These are phyloP conservation scores for Siphlonurus alternatus DNA, from an alignment of 2,888 invertebrate species.

Conservation along the genomic window DNA sequence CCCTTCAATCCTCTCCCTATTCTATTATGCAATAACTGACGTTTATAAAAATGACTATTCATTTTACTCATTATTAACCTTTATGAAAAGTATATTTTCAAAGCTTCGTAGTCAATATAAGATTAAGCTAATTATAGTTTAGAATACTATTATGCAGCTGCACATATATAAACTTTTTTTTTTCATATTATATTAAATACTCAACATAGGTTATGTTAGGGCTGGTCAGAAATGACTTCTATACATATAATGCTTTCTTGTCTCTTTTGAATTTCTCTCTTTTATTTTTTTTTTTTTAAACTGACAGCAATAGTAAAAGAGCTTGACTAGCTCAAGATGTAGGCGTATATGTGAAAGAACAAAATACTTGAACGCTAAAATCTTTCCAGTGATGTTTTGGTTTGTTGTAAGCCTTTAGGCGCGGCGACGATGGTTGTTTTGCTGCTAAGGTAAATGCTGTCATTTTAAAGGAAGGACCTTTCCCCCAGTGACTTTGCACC, in stretches of 20 bases:
- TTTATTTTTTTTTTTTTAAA: background rate
- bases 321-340: background rate
- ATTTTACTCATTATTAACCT: background rate
- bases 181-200: background rate
- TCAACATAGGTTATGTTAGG: background rate
- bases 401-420: background rate
- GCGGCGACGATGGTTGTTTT: too few relatives aligned
- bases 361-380: background rate
- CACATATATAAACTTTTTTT: background rate
- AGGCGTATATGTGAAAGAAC: background rate
- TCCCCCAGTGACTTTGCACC: background rate
- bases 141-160: background rate
- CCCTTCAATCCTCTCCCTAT: background rate
- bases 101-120: background rate
- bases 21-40: background rate
- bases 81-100: background rate
- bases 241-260: background rate
- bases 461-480: background rate
- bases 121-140: background rate
- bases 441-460: too few relatives aligned
- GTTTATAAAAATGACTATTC: background rate
- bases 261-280: background rate
- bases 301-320: background rate
- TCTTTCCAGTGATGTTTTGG: background rate
- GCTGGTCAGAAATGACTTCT: background rate